Percentiles rank a stretch among this genome's conserved stretches.
Conservation (phyloP, 2,888 invertebrate genomes). For the Zygaena filipendulae region DNA sequence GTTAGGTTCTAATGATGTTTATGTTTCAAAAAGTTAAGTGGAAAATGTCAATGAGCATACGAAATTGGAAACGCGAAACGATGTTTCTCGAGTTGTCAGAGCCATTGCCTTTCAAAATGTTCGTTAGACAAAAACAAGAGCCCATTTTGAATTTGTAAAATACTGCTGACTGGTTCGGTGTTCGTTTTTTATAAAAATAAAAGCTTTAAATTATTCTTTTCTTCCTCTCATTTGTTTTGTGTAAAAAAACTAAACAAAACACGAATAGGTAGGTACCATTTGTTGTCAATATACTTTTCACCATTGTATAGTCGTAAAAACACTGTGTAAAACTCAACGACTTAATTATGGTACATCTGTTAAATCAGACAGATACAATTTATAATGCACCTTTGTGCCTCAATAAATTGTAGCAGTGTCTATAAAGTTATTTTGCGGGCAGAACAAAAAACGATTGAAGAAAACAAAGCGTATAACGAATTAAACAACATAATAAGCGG, state of each 20-base stretch:
- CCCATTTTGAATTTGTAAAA: no score
- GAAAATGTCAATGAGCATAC: slow-evolving; percentile 41
- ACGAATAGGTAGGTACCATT: no score
- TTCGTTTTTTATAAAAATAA: no score
- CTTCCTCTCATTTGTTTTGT: no score
- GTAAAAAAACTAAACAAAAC: no score
- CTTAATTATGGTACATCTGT: slow-evolving; percentile 66
- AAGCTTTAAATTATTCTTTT: no score
- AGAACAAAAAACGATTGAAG: slow-evolving; percentile 40
- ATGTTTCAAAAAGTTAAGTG: slow-evolving; percentile 25
- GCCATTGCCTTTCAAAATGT: slow-evolving; percentile 33
- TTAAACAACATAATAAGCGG: slow-evolving; percentile 57
- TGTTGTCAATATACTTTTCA: slow-evolving; percentile 30
- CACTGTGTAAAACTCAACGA: slow-evolving; percentile 47
- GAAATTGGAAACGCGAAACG: slow-evolving; percentile 49
- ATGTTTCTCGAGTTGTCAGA: slow-evolving; percentile 33
- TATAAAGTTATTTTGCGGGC: slow-evolving; percentile 52
- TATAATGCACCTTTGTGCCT: slow-evolving; percentile 50
- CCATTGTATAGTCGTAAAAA: slow-evolving; percentile 42
- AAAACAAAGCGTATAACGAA: slow-evolving; percentile 65
- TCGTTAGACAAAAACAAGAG: no score
- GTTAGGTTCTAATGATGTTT: slow-evolving; percentile 24
- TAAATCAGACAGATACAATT: slow-evolving; percentile 47
- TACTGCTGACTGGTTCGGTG: no score
- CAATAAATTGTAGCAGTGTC: slow-evolving; percentile 49